Evolutionary conservation across 2,113 vertebrate genomes (phyloP), one percentile per base, ranked within the genome.

Genomic region (Aegithalos caudatus): DNA sequence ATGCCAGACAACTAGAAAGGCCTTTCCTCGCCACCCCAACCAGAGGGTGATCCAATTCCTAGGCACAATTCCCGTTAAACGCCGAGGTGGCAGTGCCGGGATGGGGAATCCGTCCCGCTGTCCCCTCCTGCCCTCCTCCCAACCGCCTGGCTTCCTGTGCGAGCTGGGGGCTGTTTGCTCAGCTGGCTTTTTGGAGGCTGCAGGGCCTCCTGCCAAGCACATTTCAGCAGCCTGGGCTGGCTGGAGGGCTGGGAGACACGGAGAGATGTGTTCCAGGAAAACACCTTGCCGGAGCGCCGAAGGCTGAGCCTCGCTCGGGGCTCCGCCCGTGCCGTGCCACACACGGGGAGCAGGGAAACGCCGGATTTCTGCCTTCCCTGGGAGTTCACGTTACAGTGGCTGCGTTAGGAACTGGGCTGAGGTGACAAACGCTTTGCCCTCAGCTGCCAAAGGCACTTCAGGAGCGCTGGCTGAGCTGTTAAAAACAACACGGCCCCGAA

Each of bases 151-250:
- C 90, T 89, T 76, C 71, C 69, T 40, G 74, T 44, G 60, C 0
- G 5, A 86, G 90, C 90, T 50, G 40, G 10, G 10, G 56, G 38
- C 93, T 94, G 76, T 93, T 87, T 95, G 60, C 88, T 95, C 95
- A 94, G 95, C 95, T 95, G 94, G 27, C 1, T 61, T 82, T 61
- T 56, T 50, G 84, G 51, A 62, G 78, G 79, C 96, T 79, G 79
- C 40, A 73, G 58, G 85, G 86, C 82, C 82, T 61, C 74, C 47
- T 56, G 93, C 94, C 97, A 92, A 94, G 60, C 50, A 80, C 20
- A 79, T 66, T 79, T 92, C 82, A 73, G 94, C 96, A 94, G 94
- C 67, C 48, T 25, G 50, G 60, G 90, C 90, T 77, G 67, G 37
- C 90, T 60, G 42, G 44, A 71, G 73, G 77, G 44, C 84, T 54